Percentiles rank a stretch among this genome's conserved stretches.
These are phyloP conservation scores for Globicephala melas DNA, from an alignment of 2,113 vertebrate species.

Conservation along the genomic window DNA sequence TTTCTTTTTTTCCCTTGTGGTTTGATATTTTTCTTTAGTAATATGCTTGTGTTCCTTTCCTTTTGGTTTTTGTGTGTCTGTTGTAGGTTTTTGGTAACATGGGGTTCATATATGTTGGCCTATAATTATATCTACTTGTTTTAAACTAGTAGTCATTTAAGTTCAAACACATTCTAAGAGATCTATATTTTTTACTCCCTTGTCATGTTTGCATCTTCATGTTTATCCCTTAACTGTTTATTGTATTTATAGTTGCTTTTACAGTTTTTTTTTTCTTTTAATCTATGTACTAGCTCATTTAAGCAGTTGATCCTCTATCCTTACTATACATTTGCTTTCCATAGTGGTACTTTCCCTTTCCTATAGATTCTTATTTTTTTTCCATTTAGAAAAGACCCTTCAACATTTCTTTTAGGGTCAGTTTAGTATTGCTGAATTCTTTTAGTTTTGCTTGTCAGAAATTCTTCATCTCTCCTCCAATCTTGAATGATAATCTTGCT, in stretches of 20 bases:
- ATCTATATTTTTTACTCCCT: not conserved
- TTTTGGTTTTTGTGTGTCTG: not conserved
- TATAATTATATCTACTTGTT: not conserved
- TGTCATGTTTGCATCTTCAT: not conserved
- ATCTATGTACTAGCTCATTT: too few relatives aligned
- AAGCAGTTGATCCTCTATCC: too few relatives aligned
- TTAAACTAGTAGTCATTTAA: not conserved
- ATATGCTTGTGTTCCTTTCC: not conserved
- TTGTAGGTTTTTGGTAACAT: not conserved
- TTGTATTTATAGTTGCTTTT: too few relatives aligned
- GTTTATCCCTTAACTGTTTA: not conserved
- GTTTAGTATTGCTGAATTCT: not conserved
- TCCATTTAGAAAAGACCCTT: not conserved
- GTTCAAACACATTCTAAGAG: not conserved
- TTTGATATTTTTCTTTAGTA: not conserved
- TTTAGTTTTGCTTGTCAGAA: not conserved
- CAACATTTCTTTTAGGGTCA: not conserved
- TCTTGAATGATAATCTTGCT: not conserved
- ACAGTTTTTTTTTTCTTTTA: too few relatives aligned
- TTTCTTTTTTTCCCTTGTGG: not conserved
- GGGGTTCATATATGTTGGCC: not conserved
- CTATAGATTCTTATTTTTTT: too few relatives aligned
- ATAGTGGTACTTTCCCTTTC: too few relatives aligned
- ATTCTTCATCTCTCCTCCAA: not conserved
- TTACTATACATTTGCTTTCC: too few relatives aligned